Evolutionary conservation across 1,140 invertebrate genomes (phyloP), one percentile per base, ranked within the genome.

Genomic region (Samia ricini): DNA sequence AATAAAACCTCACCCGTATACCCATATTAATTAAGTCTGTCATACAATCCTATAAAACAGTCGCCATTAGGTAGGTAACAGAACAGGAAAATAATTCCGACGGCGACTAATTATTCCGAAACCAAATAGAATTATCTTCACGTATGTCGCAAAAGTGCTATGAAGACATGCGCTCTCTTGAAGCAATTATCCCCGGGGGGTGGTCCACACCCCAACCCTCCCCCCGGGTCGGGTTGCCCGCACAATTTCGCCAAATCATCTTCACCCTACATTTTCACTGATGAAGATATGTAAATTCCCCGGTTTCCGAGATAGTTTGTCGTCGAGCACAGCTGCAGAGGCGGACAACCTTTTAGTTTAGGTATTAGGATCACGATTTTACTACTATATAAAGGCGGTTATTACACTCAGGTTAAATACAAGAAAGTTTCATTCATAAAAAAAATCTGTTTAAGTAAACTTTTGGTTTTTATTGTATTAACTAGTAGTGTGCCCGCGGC

Each of bases 221-320:
- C 61, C 69, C 61, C 18, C 29, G 67, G 56, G 61, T 23, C 33
- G 21, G 61, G 56, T 50, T 61, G 60, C 71, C 70, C 77, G 68
- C 61, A 73, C 77, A 74, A 77, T 83, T 77, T 67, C 74, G 71
- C 77, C 75, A 77, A 77, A 81, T 85, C 83, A 88, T 88, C 84
- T 87, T 87, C 76, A 83, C 83, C 85, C 82, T 80, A 66, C 76
- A 75, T 78, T 81, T 83, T 77, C 72, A 64, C 74, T 76, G 82
- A 82, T 81, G 74, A 85, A 83, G 85, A 87, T 86, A 85, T 86
- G 83, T 77, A 81, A 86, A 87, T 84, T 70, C 70, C 64, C 69
- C 63, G 51, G 61, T 50, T 66, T 62, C 69, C 68, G 75, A 72
- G 79, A 79, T 79, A 79, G 75, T 81, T 79, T 71, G 69, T 60